These are phyloP conservation scores for Amblyjoppa fuscipennis DNA, from an alignment of 2,888 invertebrate species.

Conservation along the genomic window DNA sequence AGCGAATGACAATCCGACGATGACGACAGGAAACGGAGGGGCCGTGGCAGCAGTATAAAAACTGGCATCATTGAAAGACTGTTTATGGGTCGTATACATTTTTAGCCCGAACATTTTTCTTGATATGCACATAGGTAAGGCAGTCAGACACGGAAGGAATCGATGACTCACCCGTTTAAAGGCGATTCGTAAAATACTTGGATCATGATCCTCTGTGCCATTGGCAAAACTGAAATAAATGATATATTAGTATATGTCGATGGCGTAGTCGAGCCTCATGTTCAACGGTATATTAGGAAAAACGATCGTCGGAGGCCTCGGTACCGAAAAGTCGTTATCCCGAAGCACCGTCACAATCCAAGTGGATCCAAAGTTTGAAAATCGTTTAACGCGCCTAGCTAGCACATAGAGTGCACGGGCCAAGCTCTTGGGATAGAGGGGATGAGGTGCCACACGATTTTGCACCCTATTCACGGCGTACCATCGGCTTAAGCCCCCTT, in stretches of 20 bases:
- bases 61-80: constrained; percentile 48
- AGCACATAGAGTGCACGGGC: constrained; percentile 34
- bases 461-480: constrained; percentile 60
- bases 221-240: constrained; percentile 55
- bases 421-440: constrained; percentile 41
- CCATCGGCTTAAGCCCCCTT: constrained; percentile 50
- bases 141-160: not conserved
- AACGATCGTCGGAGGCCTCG: constrained; percentile 50
- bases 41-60: constrained; percentile 24
- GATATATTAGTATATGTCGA: constrained; percentile 15
- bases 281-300: constrained; percentile 49
- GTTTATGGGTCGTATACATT: constrained; percentile 21
- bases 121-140: not conserved
- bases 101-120: too few species aligned
- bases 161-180: not conserved
- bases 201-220: constrained; percentile 31
- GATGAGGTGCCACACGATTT: constrained; percentile 64
- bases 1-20: constrained; percentile 18
- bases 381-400: constrained; percentile 69
- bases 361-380: constrained; percentile 71
- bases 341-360: constrained; percentile 14
- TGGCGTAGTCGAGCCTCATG: constrained; percentile 22
- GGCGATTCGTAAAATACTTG: not conserved
- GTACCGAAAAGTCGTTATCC: constrained; percentile 68
- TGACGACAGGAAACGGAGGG: constrained; percentile 12